These are phyloP conservation scores for Micropterix aruncella DNA, from an alignment of 2,888 invertebrate genomes.

Conservation along the genomic window DNA sequence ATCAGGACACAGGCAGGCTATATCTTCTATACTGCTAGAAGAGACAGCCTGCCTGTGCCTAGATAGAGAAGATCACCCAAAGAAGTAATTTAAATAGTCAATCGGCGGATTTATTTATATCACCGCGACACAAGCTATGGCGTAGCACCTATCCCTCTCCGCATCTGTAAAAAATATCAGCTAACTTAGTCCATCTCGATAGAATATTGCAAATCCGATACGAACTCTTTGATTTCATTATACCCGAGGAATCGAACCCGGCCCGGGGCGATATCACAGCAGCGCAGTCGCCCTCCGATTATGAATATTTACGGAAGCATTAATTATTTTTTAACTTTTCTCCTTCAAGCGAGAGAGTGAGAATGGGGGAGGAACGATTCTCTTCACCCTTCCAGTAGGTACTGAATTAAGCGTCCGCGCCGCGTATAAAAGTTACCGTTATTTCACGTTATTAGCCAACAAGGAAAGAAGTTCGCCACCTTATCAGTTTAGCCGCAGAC, in stretches of 20 bases:
- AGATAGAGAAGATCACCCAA: no score
- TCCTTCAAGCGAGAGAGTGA: slow-evolving; percentile 5
- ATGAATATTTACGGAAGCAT: slow-evolving; percentile 46
- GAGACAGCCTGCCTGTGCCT: no score
- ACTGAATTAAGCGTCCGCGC: neutral
- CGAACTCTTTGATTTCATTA: neutral
- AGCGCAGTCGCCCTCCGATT: slow-evolving; percentile 17
- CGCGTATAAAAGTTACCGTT: neutral
- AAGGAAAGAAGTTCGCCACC: neutral
- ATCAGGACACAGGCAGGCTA: no score
- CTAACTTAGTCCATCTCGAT: no score
- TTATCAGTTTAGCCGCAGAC: neutral
- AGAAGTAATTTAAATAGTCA: no score
- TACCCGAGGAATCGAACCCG: neutral
- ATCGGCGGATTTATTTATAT: no score
- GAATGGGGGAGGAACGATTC: neutral
- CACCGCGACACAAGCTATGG: no score
- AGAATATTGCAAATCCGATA: no score
- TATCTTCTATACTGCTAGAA: no score
- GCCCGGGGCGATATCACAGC: neutral
- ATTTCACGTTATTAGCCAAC: neutral
- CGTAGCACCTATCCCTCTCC: no score
- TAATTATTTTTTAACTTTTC: slow-evolving; percentile 42
- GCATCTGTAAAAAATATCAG: no score
- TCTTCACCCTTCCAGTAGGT: neutral